phyloP scores from a whole-genome alignment of 2,888 invertebrate genomes.

The Acanthopleura granulata region DNA sequence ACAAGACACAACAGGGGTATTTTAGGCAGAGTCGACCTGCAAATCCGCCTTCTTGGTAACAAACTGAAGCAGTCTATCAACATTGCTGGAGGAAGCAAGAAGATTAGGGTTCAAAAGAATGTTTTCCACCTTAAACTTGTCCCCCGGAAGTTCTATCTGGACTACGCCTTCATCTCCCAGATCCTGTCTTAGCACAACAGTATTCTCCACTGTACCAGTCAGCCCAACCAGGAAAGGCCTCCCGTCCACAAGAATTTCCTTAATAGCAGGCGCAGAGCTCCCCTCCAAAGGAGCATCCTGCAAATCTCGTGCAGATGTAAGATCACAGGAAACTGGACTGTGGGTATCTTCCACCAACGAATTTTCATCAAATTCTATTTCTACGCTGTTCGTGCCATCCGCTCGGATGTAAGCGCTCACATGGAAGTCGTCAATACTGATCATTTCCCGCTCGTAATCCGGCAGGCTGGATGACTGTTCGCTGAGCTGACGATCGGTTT shows the following conservation, averaged over 20 bases:
- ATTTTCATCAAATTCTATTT: constrained; percentile 46
- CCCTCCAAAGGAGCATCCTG: not conserved
- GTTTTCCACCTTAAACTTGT: constrained; percentile 47
- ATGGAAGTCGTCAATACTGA: constrained; percentile 53
- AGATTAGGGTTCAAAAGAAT: constrained; percentile 38
- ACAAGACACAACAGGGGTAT: too few relatives aligned
- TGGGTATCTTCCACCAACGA: not conserved
- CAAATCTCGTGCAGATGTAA: not conserved
- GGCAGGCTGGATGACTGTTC: not conserved
- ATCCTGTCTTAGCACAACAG: constrained; percentile 45
- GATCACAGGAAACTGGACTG: not conserved
- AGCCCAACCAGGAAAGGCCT: not conserved
- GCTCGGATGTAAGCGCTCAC: constrained; percentile 54
- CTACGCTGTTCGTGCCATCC: constrained; percentile 53
- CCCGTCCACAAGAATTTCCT: not conserved
- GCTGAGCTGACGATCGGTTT: too few relatives aligned
- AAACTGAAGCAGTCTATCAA: constrained; percentile 40
- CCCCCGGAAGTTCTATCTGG: constrained; percentile 48
- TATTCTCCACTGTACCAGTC: constrained; percentile 26
- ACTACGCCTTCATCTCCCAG: constrained; percentile 46
- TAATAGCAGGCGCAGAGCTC: not conserved
- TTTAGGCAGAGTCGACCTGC: not conserved
- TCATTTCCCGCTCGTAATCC: constrained; percentile 20
- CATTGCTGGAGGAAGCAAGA: constrained; percentile 42
- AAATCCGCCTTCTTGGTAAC: constrained; percentile 17